phyloP scores from a whole-genome alignment of 1,140 invertebrate species.

The Procambarus clarkii region DNA sequence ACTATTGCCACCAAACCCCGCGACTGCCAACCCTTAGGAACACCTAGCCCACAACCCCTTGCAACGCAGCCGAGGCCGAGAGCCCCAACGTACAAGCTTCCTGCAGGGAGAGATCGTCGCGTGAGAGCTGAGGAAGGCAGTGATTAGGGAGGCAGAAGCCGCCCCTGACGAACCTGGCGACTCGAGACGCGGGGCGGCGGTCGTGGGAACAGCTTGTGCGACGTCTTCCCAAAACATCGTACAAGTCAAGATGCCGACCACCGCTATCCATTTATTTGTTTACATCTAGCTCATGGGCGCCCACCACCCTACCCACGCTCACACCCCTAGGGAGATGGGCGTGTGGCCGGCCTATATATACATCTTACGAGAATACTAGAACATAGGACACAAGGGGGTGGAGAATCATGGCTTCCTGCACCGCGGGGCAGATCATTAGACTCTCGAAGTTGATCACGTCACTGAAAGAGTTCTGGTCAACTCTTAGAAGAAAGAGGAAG shows the following conservation, averaged over 20 bases:
- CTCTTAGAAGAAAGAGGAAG: not conserved
- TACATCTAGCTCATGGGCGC: slow-evolving; percentile 25
- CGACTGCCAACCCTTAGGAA: slow-evolving; percentile 4
- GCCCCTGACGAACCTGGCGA: not conserved
- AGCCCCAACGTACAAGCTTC: not conserved
- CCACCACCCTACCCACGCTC: slow-evolving; percentile 17
- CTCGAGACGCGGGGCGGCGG: slow-evolving; percentile 24
- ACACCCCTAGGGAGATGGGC: not conserved
- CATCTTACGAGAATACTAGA: no score
- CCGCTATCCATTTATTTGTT: slow-evolving; percentile 48
- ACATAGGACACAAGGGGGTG: not conserved
- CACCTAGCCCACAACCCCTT: no score
- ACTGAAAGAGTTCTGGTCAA: not conserved
- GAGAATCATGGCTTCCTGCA: not conserved
- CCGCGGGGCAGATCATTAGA: not conserved
- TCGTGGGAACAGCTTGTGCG: slow-evolving; percentile 59
- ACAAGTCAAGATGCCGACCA: slow-evolving; percentile 44
- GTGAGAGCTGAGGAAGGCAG: no score
- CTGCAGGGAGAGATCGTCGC: not conserved
- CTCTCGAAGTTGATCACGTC: not conserved
- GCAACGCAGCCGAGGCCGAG: no score
- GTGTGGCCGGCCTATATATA: not conserved
- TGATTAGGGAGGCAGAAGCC: not conserved
- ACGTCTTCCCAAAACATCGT: slow-evolving; percentile 56
- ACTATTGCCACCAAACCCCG: no score